Evolutionary conservation across 1,140 invertebrate species (phyloP).

Genomic region (Ceratina australensis): DNA sequence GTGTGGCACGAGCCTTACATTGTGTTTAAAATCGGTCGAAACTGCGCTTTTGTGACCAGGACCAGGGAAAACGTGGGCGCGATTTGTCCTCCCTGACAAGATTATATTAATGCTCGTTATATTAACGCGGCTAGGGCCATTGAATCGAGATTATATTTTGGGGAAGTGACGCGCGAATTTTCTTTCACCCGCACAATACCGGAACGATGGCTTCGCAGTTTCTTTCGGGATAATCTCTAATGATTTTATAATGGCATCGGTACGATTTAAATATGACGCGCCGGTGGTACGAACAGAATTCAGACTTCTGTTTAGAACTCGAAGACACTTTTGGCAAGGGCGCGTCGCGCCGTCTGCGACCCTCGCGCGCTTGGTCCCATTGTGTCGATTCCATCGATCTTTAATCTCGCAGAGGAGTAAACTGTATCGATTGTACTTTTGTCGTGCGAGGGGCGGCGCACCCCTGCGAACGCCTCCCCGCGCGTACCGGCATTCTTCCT

Average conservation of each 20-base stretch:
- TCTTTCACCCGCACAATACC: not conserved
- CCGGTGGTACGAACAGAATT: no score
- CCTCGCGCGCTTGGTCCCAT: slow-evolving; percentile 21
- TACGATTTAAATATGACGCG: not conserved
- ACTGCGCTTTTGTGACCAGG: slow-evolving; percentile 20
- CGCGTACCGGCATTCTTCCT: not conserved
- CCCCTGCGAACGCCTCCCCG: not conserved
- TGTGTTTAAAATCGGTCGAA: slow-evolving; percentile 40
- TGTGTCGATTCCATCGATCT: slow-evolving; percentile 57
- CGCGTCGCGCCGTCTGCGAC: no score
- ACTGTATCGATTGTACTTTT: slow-evolving; percentile 63
- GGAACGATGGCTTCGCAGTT: not conserved
- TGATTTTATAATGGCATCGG: no score
- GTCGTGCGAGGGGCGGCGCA: slow-evolving; percentile 24
- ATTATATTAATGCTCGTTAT: slow-evolving; percentile 46
- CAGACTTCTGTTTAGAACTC: no score
- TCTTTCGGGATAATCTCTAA: not conserved
- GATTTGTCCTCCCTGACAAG: slow-evolving; percentile 32
- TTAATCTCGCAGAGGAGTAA: slow-evolving; percentile 60
- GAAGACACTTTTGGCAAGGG: no score
- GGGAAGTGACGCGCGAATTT: not conserved
- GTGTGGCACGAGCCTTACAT: slow-evolving; percentile 41
- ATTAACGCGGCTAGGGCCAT: slow-evolving; percentile 6
- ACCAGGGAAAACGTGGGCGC: slow-evolving; percentile 9
- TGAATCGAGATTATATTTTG: not conserved